Conservation (phyloP, 2,888 invertebrate genomes). For the Callyntrura guangdongensis region DNA sequence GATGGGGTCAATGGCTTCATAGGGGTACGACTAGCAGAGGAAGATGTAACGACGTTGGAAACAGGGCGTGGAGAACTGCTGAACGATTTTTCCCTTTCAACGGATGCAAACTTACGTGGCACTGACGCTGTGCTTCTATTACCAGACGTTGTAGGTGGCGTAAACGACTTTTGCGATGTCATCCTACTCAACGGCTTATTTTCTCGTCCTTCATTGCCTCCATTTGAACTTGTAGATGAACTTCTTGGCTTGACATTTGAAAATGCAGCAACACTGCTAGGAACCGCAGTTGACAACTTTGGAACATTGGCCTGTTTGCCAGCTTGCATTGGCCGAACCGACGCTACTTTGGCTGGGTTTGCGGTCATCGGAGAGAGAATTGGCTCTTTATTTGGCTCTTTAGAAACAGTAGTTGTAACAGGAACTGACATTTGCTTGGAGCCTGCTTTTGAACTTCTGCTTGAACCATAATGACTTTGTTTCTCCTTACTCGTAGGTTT, state of each 20-base stretch:
- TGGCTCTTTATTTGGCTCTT: slow-evolving; percentile 70
- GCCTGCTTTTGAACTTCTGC: slow-evolving; percentile 4
- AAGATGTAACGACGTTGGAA: slow-evolving; percentile 44
- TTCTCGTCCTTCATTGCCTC: slow-evolving; percentile 43
- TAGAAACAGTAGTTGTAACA: slow-evolving; percentile 46
- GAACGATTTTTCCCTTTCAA: slow-evolving; percentile 77
- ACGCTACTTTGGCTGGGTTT: slow-evolving; percentile 81
- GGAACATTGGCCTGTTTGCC: slow-evolving; percentile 70
- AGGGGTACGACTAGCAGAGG: slow-evolving; percentile 81
- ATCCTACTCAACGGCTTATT: slow-evolving; percentile 70
- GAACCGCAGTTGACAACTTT: slow-evolving; percentile 36
- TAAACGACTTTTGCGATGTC: slow-evolving; percentile 71
- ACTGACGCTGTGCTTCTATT: slow-evolving; percentile 54
- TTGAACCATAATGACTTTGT: slow-evolving; percentile 43
- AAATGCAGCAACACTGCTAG: slow-evolving; percentile 36
- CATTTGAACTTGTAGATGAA: slow-evolving; percentile 61
- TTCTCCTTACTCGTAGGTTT: slow-evolving; percentile 69
- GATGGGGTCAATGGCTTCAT: slow-evolving; percentile 82
- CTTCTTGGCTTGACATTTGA: slow-evolving; percentile 56
- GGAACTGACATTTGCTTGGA: slow-evolving; percentile 64
- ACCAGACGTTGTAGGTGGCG: slow-evolving; percentile 47
- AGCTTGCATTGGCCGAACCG: slow-evolving; percentile 82
- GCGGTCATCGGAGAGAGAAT: slow-evolving; percentile 70
- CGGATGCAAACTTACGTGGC: slow-evolving; percentile 71
- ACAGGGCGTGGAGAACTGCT: slow-evolving; percentile 68